Evolutionary conservation across 2,797 vertebrate species (phyloP), one percentile per base, ranked within the genome.

Genomic region (Anomalospiza imberbis): DNA sequence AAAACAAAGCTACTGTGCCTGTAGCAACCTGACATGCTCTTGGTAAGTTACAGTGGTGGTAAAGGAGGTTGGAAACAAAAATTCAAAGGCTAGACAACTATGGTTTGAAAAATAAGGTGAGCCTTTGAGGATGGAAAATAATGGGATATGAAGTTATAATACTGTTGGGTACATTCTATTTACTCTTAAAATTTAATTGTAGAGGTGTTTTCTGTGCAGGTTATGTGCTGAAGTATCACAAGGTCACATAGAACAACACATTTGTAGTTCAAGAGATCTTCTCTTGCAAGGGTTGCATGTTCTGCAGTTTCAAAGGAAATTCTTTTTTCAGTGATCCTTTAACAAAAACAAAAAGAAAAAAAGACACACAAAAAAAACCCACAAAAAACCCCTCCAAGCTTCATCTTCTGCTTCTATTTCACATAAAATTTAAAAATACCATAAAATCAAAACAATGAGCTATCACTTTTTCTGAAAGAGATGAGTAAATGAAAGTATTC

Each of bases 221-320:
- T 85, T 87, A 28, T 79, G 40, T 87, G 68, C 74, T 76, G 51
- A 78, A 72, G 34, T 21, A 57, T 97, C 75, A 60, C 38, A 26
- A 60, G 82, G 57, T 88, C 66, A 79, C 70, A 55, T 80, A 42
- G 80, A 94, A 36, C 53, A 92, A 94, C 48, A 89, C 68, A 88
- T 92, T 94, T 82, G 72, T 79, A 58, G 58, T 88, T 90, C 58
- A 90, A 93, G 94, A 77, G 53, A 55, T 75, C 48, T 55, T 85
- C 34, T 82, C 47, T 85, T 82, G 28, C 12, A 38, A 90, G 67
- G 50, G 58, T 62, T 82, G 44, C 32, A 62, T 40, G 22, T 91
- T 83, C 17, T 42, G 40, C 55, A 55, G 4, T 66, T 93, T 81
- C 51, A 82, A 61, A 77, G 19, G 50, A 57, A 21, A 34, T 34